Evolutionary conservation across 2,888 invertebrate species (phyloP).

Genomic region (Prosapia bicincta): DNA sequence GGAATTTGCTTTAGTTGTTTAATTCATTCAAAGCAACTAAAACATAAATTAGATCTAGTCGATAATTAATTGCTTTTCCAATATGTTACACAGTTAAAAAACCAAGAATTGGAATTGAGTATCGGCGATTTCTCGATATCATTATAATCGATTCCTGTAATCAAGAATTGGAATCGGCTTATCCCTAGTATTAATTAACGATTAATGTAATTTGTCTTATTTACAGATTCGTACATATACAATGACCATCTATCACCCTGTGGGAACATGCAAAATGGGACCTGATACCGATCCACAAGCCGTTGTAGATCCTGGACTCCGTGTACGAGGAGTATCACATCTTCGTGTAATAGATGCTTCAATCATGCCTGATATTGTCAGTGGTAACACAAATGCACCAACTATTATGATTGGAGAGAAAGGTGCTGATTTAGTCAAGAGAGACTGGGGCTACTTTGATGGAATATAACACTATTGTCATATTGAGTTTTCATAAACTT

Average conservation of each 20-base stretch:
- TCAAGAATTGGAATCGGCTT: too few relatives aligned
- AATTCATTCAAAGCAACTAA: too few relatives aligned
- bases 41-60: too few relatives aligned
- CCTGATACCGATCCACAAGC: conserved; percentile 34
- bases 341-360: conserved; percentile 54
- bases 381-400: conserved; percentile 57
- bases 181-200: too few relatives aligned
- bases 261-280: background rate
- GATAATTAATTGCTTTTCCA: too few relatives aligned
- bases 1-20: too few relatives aligned
- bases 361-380: conserved; percentile 53
- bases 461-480: background rate
- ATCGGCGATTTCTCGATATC: too few relatives aligned
- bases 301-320: conserved; percentile 53
- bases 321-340: conserved; percentile 53
- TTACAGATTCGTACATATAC: background rate
- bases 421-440: conserved; percentile 42
- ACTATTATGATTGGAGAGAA: conserved; percentile 49
- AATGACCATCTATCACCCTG: background rate
- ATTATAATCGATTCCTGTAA: too few relatives aligned
- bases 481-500: background rate
- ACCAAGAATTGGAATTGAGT: too few relatives aligned
- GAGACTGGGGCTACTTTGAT: conserved; percentile 13
- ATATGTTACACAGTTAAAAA: too few relatives aligned
- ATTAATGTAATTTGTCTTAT: too few relatives aligned